A percentile compares a stretch with the other conserved stretches of the same genome.
Evolutionary conservation across 2,113 vertebrate species (phyloP).

Genomic region (Cyprinus carpio): DNA sequence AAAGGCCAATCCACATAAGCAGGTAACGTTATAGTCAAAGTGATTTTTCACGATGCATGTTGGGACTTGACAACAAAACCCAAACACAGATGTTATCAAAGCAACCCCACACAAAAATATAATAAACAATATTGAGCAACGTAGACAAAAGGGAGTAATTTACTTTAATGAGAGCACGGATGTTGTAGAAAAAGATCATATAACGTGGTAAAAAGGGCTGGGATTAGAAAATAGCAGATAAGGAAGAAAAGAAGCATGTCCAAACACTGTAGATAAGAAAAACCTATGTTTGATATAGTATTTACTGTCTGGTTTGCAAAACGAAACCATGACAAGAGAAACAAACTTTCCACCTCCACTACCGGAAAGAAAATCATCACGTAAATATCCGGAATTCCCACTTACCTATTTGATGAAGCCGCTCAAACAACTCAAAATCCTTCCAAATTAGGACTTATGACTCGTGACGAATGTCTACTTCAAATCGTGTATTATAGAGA

Average conservation of each 20-base stretch:
- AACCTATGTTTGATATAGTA: neutral
- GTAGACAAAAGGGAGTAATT: neutral
- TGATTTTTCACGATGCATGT: conserved; percentile 41
- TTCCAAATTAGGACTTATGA: neutral
- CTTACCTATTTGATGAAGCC: conserved; percentile 43
- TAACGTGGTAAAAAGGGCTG: neutral
- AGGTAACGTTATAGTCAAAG: neutral
- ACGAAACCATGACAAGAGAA: conserved; percentile 1
- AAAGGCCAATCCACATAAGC: neutral
- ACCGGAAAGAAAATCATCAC: conserved; percentile 49
- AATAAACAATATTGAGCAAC: neutral
- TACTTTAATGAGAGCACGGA: neutral
- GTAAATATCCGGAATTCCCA: conserved; percentile 54
- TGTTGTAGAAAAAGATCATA: neutral
- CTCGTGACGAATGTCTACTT: neutral
- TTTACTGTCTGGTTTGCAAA: neutral
- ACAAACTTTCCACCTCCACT: conserved; percentile 36
- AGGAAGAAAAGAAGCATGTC: neutral
- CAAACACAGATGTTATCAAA: conserved; percentile 25
- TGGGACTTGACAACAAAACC: conserved; percentile 40
- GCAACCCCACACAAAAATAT: conserved; percentile 2
- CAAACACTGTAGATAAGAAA: neutral
- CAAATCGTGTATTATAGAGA: neutral
- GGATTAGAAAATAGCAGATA: neutral
- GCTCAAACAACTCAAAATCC: neutral